phyloP scores from a whole-genome alignment of 35 echinoderm and acorn worm genomes.

The Heliocidaris tuberculata region DNA sequence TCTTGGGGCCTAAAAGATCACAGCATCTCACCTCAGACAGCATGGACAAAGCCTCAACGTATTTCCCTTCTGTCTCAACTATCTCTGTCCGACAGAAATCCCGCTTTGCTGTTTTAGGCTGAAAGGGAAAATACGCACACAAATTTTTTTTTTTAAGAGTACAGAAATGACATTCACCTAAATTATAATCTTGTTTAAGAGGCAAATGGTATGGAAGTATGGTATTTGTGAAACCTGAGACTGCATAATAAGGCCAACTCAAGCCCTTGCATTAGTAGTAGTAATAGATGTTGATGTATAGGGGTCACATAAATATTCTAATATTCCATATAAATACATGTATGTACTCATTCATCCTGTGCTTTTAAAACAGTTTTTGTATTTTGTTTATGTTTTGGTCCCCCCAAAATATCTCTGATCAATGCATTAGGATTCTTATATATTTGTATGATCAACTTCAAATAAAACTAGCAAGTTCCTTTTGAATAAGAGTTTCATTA shows the following conservation, averaged over 20 bases:
- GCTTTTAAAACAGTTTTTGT: neutral
- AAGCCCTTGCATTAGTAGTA: too few relatives aligned
- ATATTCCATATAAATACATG: neutral
- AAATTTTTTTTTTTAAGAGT: too few relatives aligned
- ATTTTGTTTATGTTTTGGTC: neutral
- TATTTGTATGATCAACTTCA: too few relatives aligned
- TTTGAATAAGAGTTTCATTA: too few relatives aligned
- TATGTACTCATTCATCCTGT: neutral
- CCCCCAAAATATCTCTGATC: too few relatives aligned
- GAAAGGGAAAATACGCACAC: neutral
- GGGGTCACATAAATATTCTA: neutral
- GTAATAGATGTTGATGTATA: too few relatives aligned
- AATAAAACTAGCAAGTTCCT: too few relatives aligned
- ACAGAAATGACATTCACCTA: neutral
- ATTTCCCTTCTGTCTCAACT: constrained; percentile 89
- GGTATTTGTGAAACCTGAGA: neutral
- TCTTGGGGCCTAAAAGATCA: too few relatives aligned
- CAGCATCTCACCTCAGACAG: constrained; percentile 69
- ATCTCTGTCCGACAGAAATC: constrained; percentile 88
- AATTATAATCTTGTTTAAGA: too few relatives aligned
- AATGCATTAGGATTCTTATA: too few relatives aligned
- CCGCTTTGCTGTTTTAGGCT: constrained; percentile 60
- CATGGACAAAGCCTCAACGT: constrained; percentile 85
- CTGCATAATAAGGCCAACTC: neutral
- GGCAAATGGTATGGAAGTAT: too few relatives aligned